Percentiles rank a stretch among this genome's conserved stretches.
Evolutionary conservation across 2,797 vertebrate species (phyloP).

Genomic region (Rhyacichthys aspro): DNA sequence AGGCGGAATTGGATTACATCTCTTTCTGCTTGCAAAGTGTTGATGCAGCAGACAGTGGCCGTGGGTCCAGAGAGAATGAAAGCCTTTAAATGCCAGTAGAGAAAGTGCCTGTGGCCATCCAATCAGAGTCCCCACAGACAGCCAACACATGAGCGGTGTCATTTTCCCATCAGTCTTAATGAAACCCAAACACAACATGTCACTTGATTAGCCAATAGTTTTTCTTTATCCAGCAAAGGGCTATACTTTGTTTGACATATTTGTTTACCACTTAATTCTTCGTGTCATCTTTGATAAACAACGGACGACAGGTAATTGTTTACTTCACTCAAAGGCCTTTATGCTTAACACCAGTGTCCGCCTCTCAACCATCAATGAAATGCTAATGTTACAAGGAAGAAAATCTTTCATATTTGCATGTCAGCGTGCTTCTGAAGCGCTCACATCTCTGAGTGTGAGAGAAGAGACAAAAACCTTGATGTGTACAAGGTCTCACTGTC

Average conservation of each 20-base stretch:
- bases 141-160: conserved; percentile 15
- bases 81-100: conserved; percentile 10
- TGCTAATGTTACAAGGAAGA: conserved; percentile 5
- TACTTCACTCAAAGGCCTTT: conserved; percentile 13
- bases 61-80: neutral
- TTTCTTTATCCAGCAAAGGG: conserved; percentile 14
- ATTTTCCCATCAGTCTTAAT: conserved; percentile 29
- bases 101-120: conserved; percentile 11
- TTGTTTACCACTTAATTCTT: conserved; percentile 18
- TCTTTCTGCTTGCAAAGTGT: conserved; percentile 5
- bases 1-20: conserved; percentile 29
- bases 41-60: conserved; percentile 14
- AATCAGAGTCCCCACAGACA: conserved; percentile 5
- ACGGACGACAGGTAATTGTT: conserved; percentile 1
- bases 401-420: neutral
- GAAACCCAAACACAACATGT: conserved; percentile 20
- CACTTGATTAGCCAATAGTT: conserved; percentile 14
- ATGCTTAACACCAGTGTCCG: neutral
- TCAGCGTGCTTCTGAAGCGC: neutral
- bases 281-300: conserved; percentile 5
- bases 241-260: conserved; percentile 9
- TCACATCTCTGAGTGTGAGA: conserved; percentile 17
- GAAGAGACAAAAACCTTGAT: conserved; percentile 32
- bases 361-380: conserved; percentile 6
- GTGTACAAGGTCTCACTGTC: conserved; percentile 12